Evolutionary conservation across 2,888 invertebrate species (phyloP).

Genomic region (Drosophila paucipuncta): DNA sequence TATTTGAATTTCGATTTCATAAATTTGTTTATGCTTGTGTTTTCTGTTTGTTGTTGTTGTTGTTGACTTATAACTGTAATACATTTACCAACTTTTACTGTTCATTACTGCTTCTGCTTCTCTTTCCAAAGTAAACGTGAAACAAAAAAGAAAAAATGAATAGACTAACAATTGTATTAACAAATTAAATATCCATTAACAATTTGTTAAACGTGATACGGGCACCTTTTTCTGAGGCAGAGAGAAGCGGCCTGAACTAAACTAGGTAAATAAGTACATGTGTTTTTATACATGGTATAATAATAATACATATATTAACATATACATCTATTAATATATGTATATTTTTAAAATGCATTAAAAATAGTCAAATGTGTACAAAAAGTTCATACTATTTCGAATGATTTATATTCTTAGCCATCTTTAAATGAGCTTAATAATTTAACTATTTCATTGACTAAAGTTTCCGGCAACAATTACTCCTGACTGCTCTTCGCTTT

Average conservation of each 20-base stretch:
- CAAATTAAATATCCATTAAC: constrained; percentile 65
- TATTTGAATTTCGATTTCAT: constrained; percentile 35
- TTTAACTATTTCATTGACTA: constrained; percentile 69
- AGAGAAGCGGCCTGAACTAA: constrained; percentile 45
- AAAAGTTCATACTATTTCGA: constrained; percentile 74
- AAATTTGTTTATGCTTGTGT: constrained; percentile 39
- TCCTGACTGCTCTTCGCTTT: constrained; percentile 41
- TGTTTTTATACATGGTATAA: constrained; percentile 67
- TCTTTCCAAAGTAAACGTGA: constrained; percentile 59
- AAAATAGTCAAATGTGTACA: constrained; percentile 81
- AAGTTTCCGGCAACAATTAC: constrained; percentile 45
- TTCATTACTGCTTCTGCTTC: constrained; percentile 26
- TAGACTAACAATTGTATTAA: constrained; percentile 68
- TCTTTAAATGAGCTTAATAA: constrained; percentile 50
- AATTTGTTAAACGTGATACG: constrained; percentile 66
- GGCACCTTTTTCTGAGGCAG: constrained; percentile 21
- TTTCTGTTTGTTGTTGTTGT: constrained; percentile 38
- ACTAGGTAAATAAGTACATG: constrained; percentile 56
- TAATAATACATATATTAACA: constrained; percentile 41
- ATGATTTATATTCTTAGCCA: constrained; percentile 44
- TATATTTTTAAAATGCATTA: constrained; percentile 75
- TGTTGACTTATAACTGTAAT: constrained; percentile 54
- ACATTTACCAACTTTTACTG: constrained; percentile 38
- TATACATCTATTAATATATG: constrained; percentile 20
- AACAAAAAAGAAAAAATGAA: constrained; percentile 21